These are phyloP conservation scores for Troides helena DNA, from an alignment of 2,888 invertebrate species.

Conservation along the genomic window DNA sequence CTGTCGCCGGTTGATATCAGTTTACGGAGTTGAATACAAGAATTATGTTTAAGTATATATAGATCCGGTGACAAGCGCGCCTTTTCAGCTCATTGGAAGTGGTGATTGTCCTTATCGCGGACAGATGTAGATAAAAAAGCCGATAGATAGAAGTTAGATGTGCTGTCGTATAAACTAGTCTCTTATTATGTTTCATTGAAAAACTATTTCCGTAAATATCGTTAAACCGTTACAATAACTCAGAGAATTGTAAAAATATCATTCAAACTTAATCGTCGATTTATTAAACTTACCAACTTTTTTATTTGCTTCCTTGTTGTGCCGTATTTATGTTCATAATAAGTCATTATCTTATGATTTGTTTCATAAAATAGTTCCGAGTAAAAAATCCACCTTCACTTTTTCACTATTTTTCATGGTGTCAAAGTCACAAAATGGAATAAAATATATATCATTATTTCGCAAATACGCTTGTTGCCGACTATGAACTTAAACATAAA, in stretches of 20 bases:
- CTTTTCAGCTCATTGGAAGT: too few species aligned
- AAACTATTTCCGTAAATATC: not conserved
- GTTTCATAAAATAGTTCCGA: not conserved
- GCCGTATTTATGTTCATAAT: constrained; percentile 38
- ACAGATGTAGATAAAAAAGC: not conserved
- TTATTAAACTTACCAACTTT: constrained; percentile 35
- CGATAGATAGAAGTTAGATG: not conserved
- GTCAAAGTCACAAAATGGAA: not conserved
- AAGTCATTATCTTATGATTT: constrained; percentile 24
- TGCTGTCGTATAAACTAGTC: not conserved
- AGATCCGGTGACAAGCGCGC: too few species aligned
- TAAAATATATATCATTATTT: not conserved
- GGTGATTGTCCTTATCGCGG: not conserved
- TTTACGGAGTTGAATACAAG: too few species aligned
- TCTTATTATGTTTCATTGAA: not conserved
- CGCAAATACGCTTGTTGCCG: constrained; percentile 6
- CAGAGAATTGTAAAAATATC: too few species aligned
- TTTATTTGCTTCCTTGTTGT: constrained; percentile 32
- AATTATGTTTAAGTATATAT: too few species aligned
- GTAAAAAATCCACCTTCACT: not conserved
- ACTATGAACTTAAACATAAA: constrained; percentile 5
- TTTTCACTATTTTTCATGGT: not conserved
- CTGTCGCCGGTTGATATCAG: too few species aligned
- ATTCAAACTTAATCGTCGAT: not conserved
- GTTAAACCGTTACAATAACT: too few species aligned